A percentile compares a stretch with the other conserved stretches of the same genome.
phyloP scores from a whole-genome alignment of 2,888 invertebrate species.

The Andricus curvator region DNA sequence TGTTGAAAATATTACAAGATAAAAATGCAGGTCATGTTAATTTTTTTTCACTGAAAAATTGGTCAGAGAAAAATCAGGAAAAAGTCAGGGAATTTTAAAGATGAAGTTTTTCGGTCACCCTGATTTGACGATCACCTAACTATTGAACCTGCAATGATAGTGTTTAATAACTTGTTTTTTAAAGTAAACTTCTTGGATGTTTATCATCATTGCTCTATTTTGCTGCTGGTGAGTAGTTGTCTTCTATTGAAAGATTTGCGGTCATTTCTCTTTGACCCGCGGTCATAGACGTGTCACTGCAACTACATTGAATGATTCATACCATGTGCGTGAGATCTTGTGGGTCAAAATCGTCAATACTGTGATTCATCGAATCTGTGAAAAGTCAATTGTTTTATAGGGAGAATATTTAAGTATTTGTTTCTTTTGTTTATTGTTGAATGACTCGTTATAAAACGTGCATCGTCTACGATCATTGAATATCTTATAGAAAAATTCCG shows the following conservation, averaged over 20 bases:
- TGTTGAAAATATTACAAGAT: no score
- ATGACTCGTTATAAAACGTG: neutral
- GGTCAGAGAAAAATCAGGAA: no score
- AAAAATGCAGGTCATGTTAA: no score
- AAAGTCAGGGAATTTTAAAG: no score
- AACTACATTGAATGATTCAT: conserved; percentile 41
- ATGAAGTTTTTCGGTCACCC: no score
- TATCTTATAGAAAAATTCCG: neutral
- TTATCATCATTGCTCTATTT: neutral
- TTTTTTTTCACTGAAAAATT: no score
- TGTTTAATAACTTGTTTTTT: neutral
- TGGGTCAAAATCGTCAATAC: neutral
- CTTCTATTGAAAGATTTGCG: conserved; percentile 40
- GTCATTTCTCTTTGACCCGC: conserved; percentile 50
- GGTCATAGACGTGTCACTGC: conserved; percentile 31
- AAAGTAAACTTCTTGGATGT: neutral
- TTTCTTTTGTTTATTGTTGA: neutral
- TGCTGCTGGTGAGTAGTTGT: neutral
- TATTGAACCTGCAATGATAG: no score
- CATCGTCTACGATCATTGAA: neutral
- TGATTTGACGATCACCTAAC: no score
- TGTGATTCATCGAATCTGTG: neutral
- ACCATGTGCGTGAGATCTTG: neutral
- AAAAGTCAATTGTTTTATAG: neutral
- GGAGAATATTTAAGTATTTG: neutral